Evolutionary conservation across 2,888 invertebrate species (phyloP).

Genomic region (Eumerus sabulonum): DNA sequence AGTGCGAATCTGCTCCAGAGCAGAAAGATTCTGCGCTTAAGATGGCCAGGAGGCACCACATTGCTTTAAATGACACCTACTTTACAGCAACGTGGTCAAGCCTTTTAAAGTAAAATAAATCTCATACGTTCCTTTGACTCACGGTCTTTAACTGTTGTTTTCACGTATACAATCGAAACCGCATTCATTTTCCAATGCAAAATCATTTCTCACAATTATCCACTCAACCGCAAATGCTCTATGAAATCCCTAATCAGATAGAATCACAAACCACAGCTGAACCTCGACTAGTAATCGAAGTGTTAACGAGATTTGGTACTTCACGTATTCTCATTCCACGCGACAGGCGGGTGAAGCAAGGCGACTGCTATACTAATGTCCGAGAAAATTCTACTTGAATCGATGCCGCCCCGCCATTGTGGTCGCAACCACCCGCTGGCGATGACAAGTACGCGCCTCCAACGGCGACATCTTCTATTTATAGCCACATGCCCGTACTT

Average conservation of each 20-base stretch:
- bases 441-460: constrained; percentile 30
- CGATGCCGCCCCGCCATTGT: constrained; percentile 18
- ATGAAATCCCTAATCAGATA: constrained; percentile 63
- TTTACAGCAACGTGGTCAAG: too few species aligned
- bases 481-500: constrained; percentile 35
- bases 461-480: constrained; percentile 55
- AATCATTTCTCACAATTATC: constrained; percentile 41
- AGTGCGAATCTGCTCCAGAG: too few species aligned
- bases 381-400: constrained; percentile 40
- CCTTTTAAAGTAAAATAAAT: too few species aligned
- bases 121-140: too few species aligned
- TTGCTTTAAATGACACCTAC: too few species aligned
- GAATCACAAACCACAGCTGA: constrained; percentile 54
- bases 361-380: constrained; percentile 8
- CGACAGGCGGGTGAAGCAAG: not conserved
- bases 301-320: constrained; percentile 41
- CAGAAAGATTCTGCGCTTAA: too few species aligned
- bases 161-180: too few species aligned
- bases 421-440: constrained; percentile 33
- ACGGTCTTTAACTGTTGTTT: too few species aligned
- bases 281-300: constrained; percentile 39
- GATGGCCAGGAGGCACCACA: too few species aligned
- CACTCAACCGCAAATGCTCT: constrained; percentile 52
- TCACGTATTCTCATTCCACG: not conserved
- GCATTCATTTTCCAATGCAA: too few species aligned